These are phyloP conservation scores for Mus spretus DNA, from an alignment of 2,797 vertebrate species.

Conservation along the genomic window DNA sequence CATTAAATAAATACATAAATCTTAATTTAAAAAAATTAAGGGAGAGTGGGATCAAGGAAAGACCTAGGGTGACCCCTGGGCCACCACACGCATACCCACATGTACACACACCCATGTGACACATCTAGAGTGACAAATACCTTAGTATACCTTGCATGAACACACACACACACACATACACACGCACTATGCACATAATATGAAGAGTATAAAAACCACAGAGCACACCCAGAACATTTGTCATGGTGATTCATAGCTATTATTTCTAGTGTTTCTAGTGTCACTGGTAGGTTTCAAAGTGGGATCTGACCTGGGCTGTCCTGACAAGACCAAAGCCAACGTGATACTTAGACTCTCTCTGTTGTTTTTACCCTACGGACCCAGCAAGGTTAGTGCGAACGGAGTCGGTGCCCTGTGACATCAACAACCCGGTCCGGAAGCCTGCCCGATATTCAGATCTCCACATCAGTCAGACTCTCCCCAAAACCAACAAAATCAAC, in stretches of 20 bases:
- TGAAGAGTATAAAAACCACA: not conserved
- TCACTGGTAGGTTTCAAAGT: not conserved
- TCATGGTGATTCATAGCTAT: accelerated
- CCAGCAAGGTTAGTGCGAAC: conserved; percentile 98
- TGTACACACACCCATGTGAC: not conserved
- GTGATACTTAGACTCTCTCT: conserved; percentile 73
- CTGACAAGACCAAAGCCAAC: not conserved
- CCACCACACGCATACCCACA: not conserved
- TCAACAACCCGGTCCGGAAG: conserved; percentile 98
- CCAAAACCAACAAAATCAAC: conserved; percentile 99
- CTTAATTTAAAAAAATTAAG: not conserved
- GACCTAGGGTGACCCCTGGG: not conserved
- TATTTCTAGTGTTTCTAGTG: not conserved
- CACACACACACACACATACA: not conserved
- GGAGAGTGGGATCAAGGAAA: too few species aligned
- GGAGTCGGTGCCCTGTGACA: conserved; percentile 99
- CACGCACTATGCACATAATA: not conserved
- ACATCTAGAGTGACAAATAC: too few species aligned
- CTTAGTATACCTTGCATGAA: not conserved
- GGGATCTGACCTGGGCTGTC: not conserved
- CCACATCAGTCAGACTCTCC: conserved; percentile 99
- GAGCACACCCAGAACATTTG: not conserved
- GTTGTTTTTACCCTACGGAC: conserved; percentile 79
- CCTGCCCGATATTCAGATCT: conserved; percentile 95
- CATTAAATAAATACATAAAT: not conserved